Base-by-base conservation (phyloP, 2,888 invertebrate genomes). In the Silvanus unidentatus region DNA sequence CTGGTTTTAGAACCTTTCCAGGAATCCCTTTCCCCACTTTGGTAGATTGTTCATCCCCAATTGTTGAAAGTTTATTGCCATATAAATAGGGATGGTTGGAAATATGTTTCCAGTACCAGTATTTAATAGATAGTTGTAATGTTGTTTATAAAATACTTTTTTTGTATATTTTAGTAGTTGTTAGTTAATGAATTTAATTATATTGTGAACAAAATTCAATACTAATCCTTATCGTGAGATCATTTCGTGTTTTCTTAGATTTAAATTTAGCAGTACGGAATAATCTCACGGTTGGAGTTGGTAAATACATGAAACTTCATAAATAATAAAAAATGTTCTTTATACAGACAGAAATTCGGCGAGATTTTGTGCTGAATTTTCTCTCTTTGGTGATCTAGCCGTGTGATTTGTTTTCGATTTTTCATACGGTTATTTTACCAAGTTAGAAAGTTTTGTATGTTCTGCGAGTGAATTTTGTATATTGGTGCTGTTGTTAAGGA, bases 331-430 rank as follows among this genome's bases (percentile, higher is more conserved):
- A 9, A 28, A 28, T 9, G 10, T 28, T 28, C 28, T 28, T 28
- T 28, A 28, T 28, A 28, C 28, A 28, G 28, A 28, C 28, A n/a
- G 13, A 32, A 32, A 4, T 32, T 32, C 32, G 8, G 22, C 8
- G 22, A 22, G 22, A 22, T 5, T 22, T 3, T 22, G 22, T n/a
- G 22, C 22, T 22, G 8, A 22, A 22, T 22, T 22, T 8, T 22
- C 52, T 42, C 54, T 68, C 71, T 71, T 71, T 71, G 71, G 71
- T 71, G 69, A 69, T 71, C 70, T 70, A 70, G 70, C 70, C 70
- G 69, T 69, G 69, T 69, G 70, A 68, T 48, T 44, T 43, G 43
- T 55, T 54, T 50, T 47, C 45, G 51, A n/a, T n/a, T n/a, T n/a
- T n/a, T 64, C 66, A 59, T 57, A 52, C 57, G 67, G 66, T 57